Percentiles rank a stretch among this genome's conserved stretches.
Evolutionary conservation across 1,140 invertebrate genomes (phyloP).

Genomic region (Geopemphigus sp.): DNA sequence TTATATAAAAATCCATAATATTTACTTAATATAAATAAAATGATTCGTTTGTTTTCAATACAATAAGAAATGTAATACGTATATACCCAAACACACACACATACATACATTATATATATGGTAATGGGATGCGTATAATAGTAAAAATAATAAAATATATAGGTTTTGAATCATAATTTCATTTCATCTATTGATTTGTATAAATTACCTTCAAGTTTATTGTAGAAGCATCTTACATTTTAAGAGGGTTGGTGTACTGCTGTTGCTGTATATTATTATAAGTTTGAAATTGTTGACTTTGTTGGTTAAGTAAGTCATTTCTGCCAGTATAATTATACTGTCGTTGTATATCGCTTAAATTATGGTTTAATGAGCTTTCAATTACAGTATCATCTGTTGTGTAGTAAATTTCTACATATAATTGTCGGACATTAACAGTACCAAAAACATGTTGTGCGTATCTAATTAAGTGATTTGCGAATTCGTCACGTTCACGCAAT

Average conservation of each 20-base stretch:
- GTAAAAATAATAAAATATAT: background rate
- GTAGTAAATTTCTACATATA: constrained; percentile 91
- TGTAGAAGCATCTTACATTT: background rate
- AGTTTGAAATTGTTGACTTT: background rate
- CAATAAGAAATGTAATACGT: background rate
- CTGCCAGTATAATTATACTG: background rate
- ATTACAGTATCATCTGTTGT: constrained; percentile 60
- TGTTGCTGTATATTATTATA: background rate
- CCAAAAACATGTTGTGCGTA: constrained; percentile 94
- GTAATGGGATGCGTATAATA: background rate
- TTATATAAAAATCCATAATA: no score
- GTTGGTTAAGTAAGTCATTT: background rate
- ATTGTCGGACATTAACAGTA: constrained; percentile 79
- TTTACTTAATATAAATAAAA: constrained; percentile 29
- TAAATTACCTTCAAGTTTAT: no score
- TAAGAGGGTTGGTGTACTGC: background rate
- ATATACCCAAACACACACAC: background rate
- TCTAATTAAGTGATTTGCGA: constrained; percentile 79
- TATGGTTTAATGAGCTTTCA: background rate
- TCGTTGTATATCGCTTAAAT: background rate
- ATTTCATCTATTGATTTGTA: no score
- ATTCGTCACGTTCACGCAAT: constrained; percentile 1
- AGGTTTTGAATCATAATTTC: no score
- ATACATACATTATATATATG: background rate
- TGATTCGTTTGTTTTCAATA: background rate